A percentile compares a stretch with the other conserved stretches of the same genome.
phyloP scores from a whole-genome alignment of 2,797 vertebrate species.

The Premnoplex brunnescens region DNA sequence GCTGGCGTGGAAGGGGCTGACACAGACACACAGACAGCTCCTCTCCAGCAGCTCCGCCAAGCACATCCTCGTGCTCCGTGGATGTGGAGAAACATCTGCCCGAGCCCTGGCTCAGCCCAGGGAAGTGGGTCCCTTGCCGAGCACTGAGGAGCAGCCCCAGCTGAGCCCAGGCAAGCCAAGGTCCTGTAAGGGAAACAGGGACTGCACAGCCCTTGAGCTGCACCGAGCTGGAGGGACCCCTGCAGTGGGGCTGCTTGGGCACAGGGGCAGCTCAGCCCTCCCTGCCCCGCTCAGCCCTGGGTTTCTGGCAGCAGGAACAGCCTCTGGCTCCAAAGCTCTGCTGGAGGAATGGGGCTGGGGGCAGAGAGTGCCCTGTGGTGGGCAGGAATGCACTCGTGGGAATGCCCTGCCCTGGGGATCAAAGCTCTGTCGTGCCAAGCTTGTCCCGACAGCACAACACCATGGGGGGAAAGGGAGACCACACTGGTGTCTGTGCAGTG shows the following conservation, averaged over 20 bases:
- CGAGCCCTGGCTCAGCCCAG: slow-evolving; percentile 8
- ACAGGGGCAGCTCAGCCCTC: background rate
- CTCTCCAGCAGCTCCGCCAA: slow-evolving; percentile 21
- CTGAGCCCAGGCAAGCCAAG: slow-evolving; percentile 40
- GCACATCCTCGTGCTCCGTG: slow-evolving; percentile 11
- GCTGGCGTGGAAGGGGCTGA: background rate
- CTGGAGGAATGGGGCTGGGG: background rate
- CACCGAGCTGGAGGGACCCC: background rate
- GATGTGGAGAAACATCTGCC: slow-evolving; percentile 61
- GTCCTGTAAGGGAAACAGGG: slow-evolving; percentile 37
- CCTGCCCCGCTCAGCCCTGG: background rate
- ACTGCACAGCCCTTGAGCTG: background rate
- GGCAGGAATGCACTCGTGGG: rapidly evolving
- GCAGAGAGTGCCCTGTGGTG: background rate
- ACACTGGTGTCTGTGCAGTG: rapidly evolving
- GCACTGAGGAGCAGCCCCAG: slow-evolving; percentile 27
- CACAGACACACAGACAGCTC: background rate
- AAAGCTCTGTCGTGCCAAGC: no score
- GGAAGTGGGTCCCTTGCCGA: background rate
- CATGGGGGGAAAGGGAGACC: background rate
- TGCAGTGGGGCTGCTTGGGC: background rate
- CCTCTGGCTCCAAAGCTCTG: background rate
- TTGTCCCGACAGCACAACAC: background rate
- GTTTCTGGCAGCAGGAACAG: background rate
- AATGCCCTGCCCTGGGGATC: background rate